Percentiles rank a stretch among this genome's conserved stretches.
Evolutionary conservation across 1,140 invertebrate genomes (phyloP).

Genomic region (Frieseomelitta varia): DNA sequence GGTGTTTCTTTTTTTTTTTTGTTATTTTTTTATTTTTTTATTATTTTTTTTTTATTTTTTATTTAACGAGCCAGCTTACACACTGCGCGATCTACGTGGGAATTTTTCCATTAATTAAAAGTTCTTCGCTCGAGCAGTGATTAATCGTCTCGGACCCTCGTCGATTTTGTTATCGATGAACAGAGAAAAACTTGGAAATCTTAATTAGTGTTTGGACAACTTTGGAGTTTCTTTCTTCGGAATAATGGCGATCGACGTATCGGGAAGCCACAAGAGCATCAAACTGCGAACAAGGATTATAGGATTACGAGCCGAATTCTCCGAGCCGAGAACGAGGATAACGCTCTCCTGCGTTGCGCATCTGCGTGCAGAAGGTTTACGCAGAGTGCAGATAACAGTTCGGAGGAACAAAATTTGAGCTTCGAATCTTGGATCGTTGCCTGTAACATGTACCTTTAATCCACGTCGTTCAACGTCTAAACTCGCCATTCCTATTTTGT

Average conservation of each 20-base stretch:
- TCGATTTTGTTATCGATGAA: background rate
- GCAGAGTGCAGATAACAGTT: background rate
- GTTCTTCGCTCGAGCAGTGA: background rate
- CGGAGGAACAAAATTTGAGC: background rate
- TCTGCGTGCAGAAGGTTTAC: background rate
- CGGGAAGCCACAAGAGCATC: background rate
- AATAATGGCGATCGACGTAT: constrained; percentile 5
- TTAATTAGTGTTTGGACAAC: constrained; percentile 3
- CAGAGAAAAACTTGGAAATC: background rate
- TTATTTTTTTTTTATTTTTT: too few species aligned
- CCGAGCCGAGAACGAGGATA: background rate
- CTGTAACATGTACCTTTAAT: too few species aligned
- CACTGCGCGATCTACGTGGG: background rate
- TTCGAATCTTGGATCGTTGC: too few species aligned
- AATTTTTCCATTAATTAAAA: background rate
- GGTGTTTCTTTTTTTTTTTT: too few species aligned
- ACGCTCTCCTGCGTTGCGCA: background rate
- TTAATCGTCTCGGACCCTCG: background rate
- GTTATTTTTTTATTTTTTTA: too few species aligned
- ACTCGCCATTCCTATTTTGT: too few species aligned
- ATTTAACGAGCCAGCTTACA: background rate
- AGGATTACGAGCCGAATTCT: background rate
- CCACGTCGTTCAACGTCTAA: too few species aligned
- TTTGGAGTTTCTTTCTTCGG: background rate
- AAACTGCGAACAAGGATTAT: constrained; percentile 13